Evolutionary conservation across 2,113 vertebrate species (phyloP), one percentile per base, ranked within the genome.

Genomic region (Quiscalus mexicanus): DNA sequence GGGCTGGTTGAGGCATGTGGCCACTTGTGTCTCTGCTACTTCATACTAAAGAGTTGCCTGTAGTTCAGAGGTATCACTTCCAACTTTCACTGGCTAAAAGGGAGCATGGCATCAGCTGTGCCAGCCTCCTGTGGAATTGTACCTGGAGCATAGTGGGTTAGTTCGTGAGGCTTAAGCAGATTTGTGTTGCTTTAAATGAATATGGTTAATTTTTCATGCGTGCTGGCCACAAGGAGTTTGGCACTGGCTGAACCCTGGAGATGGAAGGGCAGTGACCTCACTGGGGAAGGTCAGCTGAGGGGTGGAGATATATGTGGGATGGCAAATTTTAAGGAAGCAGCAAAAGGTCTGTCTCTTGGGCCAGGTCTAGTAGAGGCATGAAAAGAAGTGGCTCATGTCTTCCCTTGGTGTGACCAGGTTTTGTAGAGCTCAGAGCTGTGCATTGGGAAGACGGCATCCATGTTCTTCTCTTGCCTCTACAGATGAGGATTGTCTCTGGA

Each of bases 41-140:
- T 58, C 9, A 6, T 49, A 3, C 10, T 55, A 8, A 10, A 3
- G 21, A 39, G 45, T 45, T 0, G 16, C 35, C n/a, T 24, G 4
- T 13, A 5, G n/a, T n/a, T 76, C 53, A 28, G 71, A 65, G 59
- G 6, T 37, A 13, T 2, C 19, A 31, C 23, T 75, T 28, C 37
- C 37, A 69, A 0, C n/a, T 31, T 52, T 70, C 15, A 1, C 30
- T 78, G 59, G 30, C 30, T 78, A 7, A 53, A 55, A 50, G 49
- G 63, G 20, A 50, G 20, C 47, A 4, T 12, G 37, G 17, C n/a
- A 30, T 28, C 45, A 12, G 31, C 7, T 0, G 0, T 10, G 15
- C 42, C n/a, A 37, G 12, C 60, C 21, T 73, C 16, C 1, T 14
- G 13, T 49, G 56, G 33, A 68, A 15, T 10, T 44, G 28, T 39